Percentiles rank a stretch among this genome's conserved stretches.
Evolutionary conservation across 2,797 vertebrate species (phyloP).

Genomic region (Sebastes trivittatus): DNA sequence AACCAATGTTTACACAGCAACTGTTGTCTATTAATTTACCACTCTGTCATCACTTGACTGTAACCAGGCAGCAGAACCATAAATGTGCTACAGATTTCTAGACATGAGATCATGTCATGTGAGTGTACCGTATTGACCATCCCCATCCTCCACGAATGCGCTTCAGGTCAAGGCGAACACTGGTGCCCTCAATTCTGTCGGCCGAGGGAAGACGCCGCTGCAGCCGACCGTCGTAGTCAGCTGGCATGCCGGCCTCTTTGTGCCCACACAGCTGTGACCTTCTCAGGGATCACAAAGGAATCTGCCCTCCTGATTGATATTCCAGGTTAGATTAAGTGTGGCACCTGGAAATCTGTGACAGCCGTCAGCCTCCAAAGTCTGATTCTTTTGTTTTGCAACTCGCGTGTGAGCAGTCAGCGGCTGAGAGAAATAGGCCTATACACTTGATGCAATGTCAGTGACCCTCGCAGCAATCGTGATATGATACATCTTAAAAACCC

Average conservation of each 20-base stretch:
- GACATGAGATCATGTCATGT: slow-evolving; percentile 28
- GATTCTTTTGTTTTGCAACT: slow-evolving; percentile 13
- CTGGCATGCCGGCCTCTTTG: slow-evolving; percentile 31
- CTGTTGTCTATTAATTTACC: slow-evolving; percentile 23
- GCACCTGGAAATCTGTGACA: slow-evolving; percentile 50
- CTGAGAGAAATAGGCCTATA: neutral
- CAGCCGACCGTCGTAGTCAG: slow-evolving; percentile 7
- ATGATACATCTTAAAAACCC: slow-evolving; percentile 29
- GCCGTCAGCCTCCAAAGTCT: slow-evolving; percentile 3
- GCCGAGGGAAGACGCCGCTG: neutral
- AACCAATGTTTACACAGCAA: neutral
- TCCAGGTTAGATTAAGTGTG: slow-evolving; percentile 60
- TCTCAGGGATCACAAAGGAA: slow-evolving; percentile 65
- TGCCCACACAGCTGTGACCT: slow-evolving; percentile 70
- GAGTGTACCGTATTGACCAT: neutral
- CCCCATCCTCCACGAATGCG: slow-evolving; percentile 5
- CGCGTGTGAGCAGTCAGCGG: neutral
- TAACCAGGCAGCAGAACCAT: slow-evolving; percentile 11
- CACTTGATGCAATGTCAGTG: slow-evolving; percentile 9
- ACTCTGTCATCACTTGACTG: neutral
- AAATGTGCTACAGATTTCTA: slow-evolving; percentile 6
- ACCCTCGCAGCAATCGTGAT: neutral
- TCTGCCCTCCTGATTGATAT: slow-evolving; percentile 64
- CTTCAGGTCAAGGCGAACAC: slow-evolving; percentile 20
- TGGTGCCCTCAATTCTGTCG: neutral